Percentiles rank a stretch among this genome's conserved stretches.
phyloP scores from a whole-genome alignment of 2,888 invertebrate species.

The Adela reaumurella region DNA sequence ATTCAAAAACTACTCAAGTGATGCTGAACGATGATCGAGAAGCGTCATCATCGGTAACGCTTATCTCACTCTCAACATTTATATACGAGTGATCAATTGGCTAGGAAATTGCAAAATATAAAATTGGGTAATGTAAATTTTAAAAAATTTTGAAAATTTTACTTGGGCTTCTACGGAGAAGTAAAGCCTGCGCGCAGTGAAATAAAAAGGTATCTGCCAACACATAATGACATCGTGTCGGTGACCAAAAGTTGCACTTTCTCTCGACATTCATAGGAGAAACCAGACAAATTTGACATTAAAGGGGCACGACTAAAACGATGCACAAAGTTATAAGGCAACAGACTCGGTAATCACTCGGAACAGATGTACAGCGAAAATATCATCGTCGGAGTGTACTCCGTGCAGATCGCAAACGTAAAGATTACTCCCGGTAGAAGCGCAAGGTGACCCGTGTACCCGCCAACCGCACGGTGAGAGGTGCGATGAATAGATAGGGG shows the following conservation, averaged over 20 bases:
- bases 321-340: no score
- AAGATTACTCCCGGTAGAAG: background rate
- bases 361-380: no score
- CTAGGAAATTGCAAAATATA: conserved; percentile 1
- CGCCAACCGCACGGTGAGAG: background rate
- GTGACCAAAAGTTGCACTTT: no score
- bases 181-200: no score
- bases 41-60: conserved; percentile 1
- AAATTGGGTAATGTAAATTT: conserved; percentile 1
- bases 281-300: no score
- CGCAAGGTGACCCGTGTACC: background rate
- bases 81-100: background rate
- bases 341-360: no score
- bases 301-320: no score
- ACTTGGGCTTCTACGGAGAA: background rate
- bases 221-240: no score
- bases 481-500: conserved; percentile 27
- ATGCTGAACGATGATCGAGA: background rate
- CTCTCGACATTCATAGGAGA: no score
- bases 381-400: background rate
- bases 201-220: no score
- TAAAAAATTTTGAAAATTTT: background rate
- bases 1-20: background rate
- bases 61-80: background rate
- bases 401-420: background rate